phyloP scores from a whole-genome alignment of 2,113 vertebrate genomes.

The Callocephalon fimbriatum region DNA sequence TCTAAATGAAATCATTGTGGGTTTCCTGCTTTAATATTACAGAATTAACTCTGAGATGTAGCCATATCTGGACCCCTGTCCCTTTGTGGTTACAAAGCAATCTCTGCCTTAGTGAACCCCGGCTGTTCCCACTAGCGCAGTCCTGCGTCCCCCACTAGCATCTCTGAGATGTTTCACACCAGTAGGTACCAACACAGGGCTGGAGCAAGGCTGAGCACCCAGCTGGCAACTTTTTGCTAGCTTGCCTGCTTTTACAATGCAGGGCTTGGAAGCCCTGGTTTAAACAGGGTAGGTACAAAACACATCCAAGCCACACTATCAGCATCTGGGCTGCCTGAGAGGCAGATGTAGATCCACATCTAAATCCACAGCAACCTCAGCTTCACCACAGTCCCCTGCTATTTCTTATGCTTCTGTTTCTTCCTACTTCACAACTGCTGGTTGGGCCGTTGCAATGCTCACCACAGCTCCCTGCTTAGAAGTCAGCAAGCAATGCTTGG shows the following conservation, averaged over 20 bases:
- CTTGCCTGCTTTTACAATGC: fast-evolving
- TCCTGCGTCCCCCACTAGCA: background rate
- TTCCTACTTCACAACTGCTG: background rate
- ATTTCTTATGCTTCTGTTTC: background rate
- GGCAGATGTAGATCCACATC: background rate
- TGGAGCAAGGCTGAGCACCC: background rate
- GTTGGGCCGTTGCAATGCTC: fast-evolving
- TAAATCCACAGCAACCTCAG: background rate
- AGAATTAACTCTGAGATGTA: background rate
- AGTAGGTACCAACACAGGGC: fast-evolving
- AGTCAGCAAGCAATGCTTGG: background rate
- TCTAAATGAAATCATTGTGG: background rate
- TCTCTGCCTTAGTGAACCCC: background rate
- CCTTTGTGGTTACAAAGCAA: fast-evolving
- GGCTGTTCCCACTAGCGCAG: too few species aligned
- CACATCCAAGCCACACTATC: too few species aligned
- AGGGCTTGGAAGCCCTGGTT: background rate
- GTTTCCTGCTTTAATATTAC: background rate
- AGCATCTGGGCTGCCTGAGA: background rate
- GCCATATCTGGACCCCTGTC: background rate
- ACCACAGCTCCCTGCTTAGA: background rate
- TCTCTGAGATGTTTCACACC: background rate
- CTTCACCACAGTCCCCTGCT: background rate
- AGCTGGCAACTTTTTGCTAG: fast-evolving
- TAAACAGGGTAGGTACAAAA: background rate